A percentile compares a stretch with the other conserved stretches of the same genome.
Conservation (phyloP, 92 coral and sea anemone species). For the Epizoanthus illoricatus region DNA sequence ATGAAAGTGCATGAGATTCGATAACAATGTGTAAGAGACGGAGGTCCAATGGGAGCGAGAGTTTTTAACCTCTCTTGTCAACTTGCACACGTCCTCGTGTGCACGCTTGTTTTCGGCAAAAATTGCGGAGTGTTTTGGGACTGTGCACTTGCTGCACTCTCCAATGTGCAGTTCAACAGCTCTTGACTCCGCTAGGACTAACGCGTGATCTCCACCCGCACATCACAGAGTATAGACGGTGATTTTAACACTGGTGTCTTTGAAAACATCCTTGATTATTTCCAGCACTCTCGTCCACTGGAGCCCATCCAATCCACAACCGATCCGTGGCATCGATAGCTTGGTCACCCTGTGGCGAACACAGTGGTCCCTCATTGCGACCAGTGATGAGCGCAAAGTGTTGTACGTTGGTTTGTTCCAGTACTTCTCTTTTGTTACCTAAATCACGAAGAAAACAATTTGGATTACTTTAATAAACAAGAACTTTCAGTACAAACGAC, state of each 20-base stretch:
- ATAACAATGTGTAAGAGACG: too few relatives aligned
- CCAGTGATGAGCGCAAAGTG: conserved; percentile 63
- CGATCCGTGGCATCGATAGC: conserved; percentile 89
- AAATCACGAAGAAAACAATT: background rate
- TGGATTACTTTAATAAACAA: background rate
- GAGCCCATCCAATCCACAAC: conserved; percentile 90
- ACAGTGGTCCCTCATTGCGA: conserved; percentile 76
- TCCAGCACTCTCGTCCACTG: conserved; percentile 73
- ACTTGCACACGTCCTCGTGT: too few relatives aligned
- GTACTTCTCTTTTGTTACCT: conserved; percentile 86
- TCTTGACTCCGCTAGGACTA: background rate
- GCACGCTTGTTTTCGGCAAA: too few relatives aligned
- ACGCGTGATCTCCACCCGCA: background rate
- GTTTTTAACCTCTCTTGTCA: too few relatives aligned
- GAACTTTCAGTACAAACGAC: too few relatives aligned
- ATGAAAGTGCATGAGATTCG: too few relatives aligned
- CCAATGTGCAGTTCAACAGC: too few relatives aligned
- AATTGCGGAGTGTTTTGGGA: too few relatives aligned
- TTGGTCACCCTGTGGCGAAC: conserved; percentile 53
- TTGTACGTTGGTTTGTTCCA: conserved; percentile 88
- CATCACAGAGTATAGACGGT: conserved; percentile 66
- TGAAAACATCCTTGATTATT: conserved; percentile 64
- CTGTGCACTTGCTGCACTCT: too few relatives aligned
- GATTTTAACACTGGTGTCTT: conserved; percentile 55
- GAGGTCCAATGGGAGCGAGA: too few relatives aligned